Conservation (phyloP, 2,797 vertebrate species). For the Arctocebus calabarensis region DNA sequence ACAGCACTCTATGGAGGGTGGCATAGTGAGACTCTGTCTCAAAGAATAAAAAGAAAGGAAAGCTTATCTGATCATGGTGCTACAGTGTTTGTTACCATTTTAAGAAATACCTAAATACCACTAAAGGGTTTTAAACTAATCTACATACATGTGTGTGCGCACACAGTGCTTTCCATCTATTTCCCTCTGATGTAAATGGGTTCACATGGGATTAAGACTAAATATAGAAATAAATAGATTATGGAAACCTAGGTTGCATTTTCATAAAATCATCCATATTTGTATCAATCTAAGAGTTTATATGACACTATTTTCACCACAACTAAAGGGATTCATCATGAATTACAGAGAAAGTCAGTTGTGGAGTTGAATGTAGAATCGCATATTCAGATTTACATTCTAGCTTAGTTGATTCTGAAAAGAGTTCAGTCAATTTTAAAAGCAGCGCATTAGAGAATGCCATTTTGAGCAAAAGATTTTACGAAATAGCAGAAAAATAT, state of each 20-base stretch:
- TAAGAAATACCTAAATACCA: not conserved
- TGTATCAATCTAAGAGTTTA: not conserved
- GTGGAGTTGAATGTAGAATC: not conserved
- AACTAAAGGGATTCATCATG: not conserved
- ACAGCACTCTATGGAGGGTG: no score
- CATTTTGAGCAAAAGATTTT: constrained; percentile 47
- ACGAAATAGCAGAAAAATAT: constrained; percentile 1
- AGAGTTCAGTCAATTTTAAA: constrained; percentile 59
- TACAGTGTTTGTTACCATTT: no score
- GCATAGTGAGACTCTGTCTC: no score
- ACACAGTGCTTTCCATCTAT: not conserved
- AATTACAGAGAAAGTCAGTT: not conserved
- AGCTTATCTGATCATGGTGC: no score
- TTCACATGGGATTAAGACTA: not conserved
- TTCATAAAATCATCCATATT: not conserved
- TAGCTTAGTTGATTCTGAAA: constrained; percentile 63
- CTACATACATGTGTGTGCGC: no score
- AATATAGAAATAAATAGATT: not conserved
- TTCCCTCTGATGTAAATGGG: not conserved
- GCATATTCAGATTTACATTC: constrained; percentile 2
- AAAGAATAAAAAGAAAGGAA: no score
- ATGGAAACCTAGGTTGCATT: not conserved
- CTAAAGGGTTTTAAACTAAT: not conserved
- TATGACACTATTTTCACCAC: not conserved
- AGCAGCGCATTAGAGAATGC: constrained; percentile 33